Conservation (phyloP, 2,113 vertebrate species). For the Mesocricetus auratus region DNA sequence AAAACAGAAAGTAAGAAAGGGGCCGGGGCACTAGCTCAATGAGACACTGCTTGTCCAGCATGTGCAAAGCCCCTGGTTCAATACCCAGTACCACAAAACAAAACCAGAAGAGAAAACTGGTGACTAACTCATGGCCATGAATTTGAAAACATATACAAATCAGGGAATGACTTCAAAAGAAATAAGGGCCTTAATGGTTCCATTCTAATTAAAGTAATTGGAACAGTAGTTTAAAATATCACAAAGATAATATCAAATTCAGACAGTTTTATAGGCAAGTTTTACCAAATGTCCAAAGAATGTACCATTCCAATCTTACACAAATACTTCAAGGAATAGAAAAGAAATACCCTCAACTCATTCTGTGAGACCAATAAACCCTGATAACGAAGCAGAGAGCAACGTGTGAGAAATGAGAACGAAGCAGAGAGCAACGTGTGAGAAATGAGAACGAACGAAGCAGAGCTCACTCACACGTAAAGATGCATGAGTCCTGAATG, state of each 20-base stretch:
- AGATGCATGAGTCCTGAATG: background rate
- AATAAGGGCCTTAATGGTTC: constrained; percentile 43
- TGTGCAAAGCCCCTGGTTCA: background rate
- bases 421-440: constrained; percentile 20
- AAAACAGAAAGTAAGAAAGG: background rate
- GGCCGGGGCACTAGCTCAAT: too few species aligned
- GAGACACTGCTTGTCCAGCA: background rate
- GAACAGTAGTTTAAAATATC: constrained; percentile 57
- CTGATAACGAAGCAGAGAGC: background rate
- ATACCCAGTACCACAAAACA: background rate
- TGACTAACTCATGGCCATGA: constrained; percentile 54
- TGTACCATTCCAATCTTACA: constrained; percentile 2
- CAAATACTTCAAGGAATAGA: constrained; percentile 46
- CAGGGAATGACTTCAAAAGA: constrained; percentile 56
- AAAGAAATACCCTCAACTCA: background rate
- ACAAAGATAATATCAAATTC: constrained; percentile 51
- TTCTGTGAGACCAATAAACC: background rate
- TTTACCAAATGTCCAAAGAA: constrained; percentile 61
- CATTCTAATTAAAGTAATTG: constrained; percentile 42
- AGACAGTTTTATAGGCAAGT: constrained; percentile 57
- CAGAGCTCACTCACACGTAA: constrained; percentile 1
- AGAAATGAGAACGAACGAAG: constrained; percentile 25
- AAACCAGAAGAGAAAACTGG: background rate
- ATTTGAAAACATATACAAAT: constrained; percentile 67
- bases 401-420: constrained; percentile 4